Evolutionary conservation across 2,113 vertebrate species (phyloP).

Genomic region (Numenius arquata): DNA sequence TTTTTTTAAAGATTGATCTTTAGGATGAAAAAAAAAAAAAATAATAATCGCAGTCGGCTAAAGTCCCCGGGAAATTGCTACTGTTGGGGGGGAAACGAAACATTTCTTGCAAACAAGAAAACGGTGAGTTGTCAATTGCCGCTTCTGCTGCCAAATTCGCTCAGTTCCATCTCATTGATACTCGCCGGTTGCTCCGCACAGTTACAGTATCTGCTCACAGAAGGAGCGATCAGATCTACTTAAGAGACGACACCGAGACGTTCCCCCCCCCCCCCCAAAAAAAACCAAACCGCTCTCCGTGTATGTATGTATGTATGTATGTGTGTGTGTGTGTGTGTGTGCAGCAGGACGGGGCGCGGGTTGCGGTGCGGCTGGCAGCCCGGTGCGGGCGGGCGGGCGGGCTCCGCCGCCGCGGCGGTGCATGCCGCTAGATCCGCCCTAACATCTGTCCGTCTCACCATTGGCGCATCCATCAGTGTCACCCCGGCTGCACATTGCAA

Average conservation of each 20-base stretch:
- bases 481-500: constrained; percentile 73
- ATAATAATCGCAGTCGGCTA: background rate
- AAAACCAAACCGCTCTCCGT: background rate
- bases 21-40: constrained; percentile 39
- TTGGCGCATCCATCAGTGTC: constrained; percentile 96
- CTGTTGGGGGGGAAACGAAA: constrained; percentile 61
- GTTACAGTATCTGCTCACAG: constrained; percentile 60
- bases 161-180: constrained; percentile 63
- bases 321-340: constrained; percentile 23
- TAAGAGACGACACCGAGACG: constrained; percentile 27
- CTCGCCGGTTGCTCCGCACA: constrained; percentile 63
- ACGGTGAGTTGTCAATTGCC: constrained; percentile 82
- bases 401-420: constrained; percentile 73
- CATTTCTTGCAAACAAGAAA: constrained; percentile 71
- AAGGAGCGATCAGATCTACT: constrained; percentile 63
- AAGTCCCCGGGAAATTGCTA: constrained; percentile 59
- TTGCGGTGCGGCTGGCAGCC: constrained; percentile 4
- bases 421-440: constrained; percentile 90
- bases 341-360: constrained; percentile 62
- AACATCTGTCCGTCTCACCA: constrained; percentile 97
- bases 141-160: constrained; percentile 76
- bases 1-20: constrained; percentile 58
- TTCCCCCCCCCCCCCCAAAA: background rate
- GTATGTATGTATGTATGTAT: background rate
- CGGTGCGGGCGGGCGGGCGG: constrained; percentile 24